Evolutionary conservation across 2,888 invertebrate species (phyloP), one percentile per base, ranked within the genome.

Genomic region (Mallateleia sp.): DNA sequence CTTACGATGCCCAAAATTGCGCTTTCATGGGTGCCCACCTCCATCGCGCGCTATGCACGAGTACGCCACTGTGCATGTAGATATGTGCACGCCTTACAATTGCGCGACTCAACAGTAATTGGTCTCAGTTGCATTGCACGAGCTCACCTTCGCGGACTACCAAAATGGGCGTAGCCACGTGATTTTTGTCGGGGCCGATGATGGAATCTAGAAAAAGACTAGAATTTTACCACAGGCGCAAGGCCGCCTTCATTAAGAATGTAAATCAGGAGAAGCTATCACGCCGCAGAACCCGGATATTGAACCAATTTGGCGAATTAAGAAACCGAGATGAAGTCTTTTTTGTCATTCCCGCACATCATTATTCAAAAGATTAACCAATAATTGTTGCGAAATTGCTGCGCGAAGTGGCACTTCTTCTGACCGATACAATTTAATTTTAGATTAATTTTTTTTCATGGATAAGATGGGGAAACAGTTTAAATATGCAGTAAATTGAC

Each of bases 41-140:
- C 62, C 85, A 85, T 80, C 50, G 80, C 67, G 24, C 72, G 83
- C 45, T 67, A 78, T 84, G 78, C 78, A 84, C 84, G 66, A 78
- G 58, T 72, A 78, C 34, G 58, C 66, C 18, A 58, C 64, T 66
- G 52, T 72, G 22, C 54, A 54, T 32, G 71, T 72, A 42, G 47
- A 77, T 80, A 69, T 75, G 80, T 81, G 75, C 80, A 81, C 80
- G 85, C 85, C 80, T 85, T 85, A 71, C 77, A 58, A 85, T 81
- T 81, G 71, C 77, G 45, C 80, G 79, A 81, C 80, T 77, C 64
- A 50, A 66, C 81, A 77, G 77, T 78, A 86, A 86, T 86, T 82
- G 86, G 81, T 67, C 71, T 86, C 78, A 54, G 80, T 83, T 80
- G 72, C 67, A 78, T 62, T 82, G 72, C 72, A 60, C 22, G 62